A percentile compares a stretch with the other conserved stretches of the same genome.
Conservation (phyloP, 2,113 vertebrate genomes). For the Perognathus longimembris region DNA sequence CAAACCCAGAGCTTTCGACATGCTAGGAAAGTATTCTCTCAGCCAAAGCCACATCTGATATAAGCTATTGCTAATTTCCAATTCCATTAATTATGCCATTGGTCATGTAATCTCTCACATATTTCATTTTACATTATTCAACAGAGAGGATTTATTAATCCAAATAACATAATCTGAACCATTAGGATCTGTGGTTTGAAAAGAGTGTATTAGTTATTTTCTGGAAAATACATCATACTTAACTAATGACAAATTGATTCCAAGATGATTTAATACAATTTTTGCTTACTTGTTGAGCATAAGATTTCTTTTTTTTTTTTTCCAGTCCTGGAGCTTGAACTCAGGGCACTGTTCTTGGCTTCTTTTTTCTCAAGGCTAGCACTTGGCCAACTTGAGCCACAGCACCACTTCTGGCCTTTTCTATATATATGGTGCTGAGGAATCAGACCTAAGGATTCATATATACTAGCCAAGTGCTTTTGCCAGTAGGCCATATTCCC, state of each 20-base stretch:
- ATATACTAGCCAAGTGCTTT: no score
- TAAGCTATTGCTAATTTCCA: not conserved
- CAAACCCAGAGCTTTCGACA: not conserved
- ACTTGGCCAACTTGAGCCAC: no score
- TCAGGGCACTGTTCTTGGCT: no score
- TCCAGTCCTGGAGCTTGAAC: no score
- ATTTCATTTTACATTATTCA: not conserved
- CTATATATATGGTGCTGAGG: no score
- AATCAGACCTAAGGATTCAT: no score
- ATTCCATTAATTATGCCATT: not conserved
- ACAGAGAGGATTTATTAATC: not conserved
- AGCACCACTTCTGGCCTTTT: no score
- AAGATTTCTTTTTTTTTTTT: not conserved
- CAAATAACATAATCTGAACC: not conserved
- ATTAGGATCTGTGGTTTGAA: not conserved
- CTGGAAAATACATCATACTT: not conserved
- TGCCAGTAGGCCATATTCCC: no score
- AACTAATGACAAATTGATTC: conserved; percentile 1
- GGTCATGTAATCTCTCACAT: not conserved
- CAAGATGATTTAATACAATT: not conserved
- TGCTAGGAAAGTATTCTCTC: not conserved
- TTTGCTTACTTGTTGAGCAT: conserved; percentile 1
- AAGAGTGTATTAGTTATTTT: not conserved
- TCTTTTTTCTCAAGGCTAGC: no score
- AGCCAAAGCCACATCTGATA: not conserved